Evolutionary conservation across 1,140 invertebrate species (phyloP), one percentile per base, ranked within the genome.

Genomic region (Drosophila bocqueti): DNA sequence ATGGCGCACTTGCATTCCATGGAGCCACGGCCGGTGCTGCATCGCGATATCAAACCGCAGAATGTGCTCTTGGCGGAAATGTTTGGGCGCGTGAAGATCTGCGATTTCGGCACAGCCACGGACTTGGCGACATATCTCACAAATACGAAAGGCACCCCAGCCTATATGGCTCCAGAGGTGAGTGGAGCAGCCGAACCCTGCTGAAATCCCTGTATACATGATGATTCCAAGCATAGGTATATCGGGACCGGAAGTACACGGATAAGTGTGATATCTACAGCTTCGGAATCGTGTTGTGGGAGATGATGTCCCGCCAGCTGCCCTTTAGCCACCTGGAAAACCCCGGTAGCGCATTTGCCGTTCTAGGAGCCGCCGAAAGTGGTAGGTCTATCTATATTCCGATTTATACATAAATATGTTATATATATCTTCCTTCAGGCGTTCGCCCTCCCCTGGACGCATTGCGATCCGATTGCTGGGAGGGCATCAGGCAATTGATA

Each of bases 181-280:
- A 1, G 69, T 43, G 18, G 2, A 24, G n/a, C 6, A 55, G 8
- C 15, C 2, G 1, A 24, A 4, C 0, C 16, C 9, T 26, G 1
- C 7, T 5, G 4, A 16, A 16, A 10, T 26, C 9, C 2, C 24
- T 26, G 26, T 29, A n/a, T 4, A 29, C 16, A 29, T 15, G 3
- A n/a, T n/a, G 15, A n/a, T 50, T 2, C 15, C 7, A 13, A n/a
- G 0, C 2, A 29, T 16, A 52, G 66, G 72, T 54, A 4, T 34
- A 21, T 3, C 11, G 9, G 0, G 10, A 13, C 15, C 16, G 11
- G 4, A 15, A 45, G 13, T 76, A 83, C 43, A 38, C 68, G 4
- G 69, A 62, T 4, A 83, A 65, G 26, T 62, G 75, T 45, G 80
- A 83, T 79, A 42, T 83, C 8, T 82, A 68, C 24, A 77, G 80